A percentile compares a stretch with the other conserved stretches of the same genome.
These are phyloP conservation scores for Latrodectus geometricus DNA, from an alignment of 1,140 invertebrate genomes.

Conservation along the genomic window DNA sequence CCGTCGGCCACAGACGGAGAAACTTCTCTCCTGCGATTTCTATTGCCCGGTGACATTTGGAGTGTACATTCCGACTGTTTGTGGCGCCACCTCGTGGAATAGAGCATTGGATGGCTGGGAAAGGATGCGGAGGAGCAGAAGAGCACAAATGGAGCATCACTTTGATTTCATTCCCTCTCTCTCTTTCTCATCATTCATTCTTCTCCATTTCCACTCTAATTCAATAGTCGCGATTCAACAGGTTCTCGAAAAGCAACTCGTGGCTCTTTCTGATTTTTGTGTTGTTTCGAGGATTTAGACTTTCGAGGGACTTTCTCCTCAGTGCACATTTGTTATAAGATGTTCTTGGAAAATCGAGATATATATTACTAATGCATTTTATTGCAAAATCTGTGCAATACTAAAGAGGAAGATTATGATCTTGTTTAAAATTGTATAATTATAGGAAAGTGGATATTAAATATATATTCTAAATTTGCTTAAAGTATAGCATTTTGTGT, in stretches of 20 bases:
- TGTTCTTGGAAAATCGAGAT: too few species aligned
- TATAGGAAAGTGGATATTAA: too few species aligned
- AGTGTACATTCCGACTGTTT: constrained; percentile 16
- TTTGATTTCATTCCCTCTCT: background rate
- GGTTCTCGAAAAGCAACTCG: constrained; percentile 46
- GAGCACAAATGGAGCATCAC: constrained; percentile 21
- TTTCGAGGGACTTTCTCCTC: constrained; percentile 2
- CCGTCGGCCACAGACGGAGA: constrained; percentile 45
- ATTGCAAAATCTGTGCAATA: too few species aligned
- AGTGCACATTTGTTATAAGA: background rate
- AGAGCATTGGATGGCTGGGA: background rate
- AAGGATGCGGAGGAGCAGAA: background rate
- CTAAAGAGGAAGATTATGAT: too few species aligned
- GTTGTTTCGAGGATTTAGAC: constrained; percentile 3
- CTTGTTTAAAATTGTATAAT: too few species aligned
- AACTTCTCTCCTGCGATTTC: constrained; percentile 29
- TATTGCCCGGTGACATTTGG: constrained; percentile 40
- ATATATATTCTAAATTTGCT: too few species aligned
- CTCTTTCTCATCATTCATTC: constrained; percentile 25
- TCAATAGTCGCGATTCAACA: constrained; percentile 58
- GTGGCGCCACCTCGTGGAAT: constrained; percentile 33
- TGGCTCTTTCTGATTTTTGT: constrained; percentile 27
- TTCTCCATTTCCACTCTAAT: constrained; percentile 60
- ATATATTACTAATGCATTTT: too few species aligned
- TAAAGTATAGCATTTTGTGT: too few species aligned